A percentile compares a stretch with the other conserved stretches of the same genome.
phyloP scores from a whole-genome alignment of 2,113 vertebrate species.

The Platichthys stellatus region DNA sequence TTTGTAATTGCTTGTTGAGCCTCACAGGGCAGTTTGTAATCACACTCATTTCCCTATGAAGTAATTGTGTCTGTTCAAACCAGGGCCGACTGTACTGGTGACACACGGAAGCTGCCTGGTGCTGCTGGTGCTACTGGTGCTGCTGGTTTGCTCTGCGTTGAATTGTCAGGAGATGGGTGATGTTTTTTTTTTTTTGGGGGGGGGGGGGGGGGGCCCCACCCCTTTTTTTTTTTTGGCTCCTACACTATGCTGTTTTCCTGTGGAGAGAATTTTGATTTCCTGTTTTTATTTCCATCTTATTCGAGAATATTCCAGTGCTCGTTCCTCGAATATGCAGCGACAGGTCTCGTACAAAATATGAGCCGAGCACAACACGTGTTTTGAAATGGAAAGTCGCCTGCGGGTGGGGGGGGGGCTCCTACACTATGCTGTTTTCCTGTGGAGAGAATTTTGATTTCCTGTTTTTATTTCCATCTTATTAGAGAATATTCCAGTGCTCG shows the following conservation, averaged over 20 bases:
- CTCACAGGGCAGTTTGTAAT: constrained; percentile 66
- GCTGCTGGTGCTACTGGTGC: neutral
- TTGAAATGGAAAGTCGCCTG: no score
- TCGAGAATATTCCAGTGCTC: neutral
- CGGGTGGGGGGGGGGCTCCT: no score
- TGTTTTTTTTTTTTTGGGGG: no score
- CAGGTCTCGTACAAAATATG: neutral
- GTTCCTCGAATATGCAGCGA: neutral
- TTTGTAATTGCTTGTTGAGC: constrained; percentile 71
- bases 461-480: constrained; percentile 11
- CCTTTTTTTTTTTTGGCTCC: no score
- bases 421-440: no score
- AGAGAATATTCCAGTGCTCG: neutral
- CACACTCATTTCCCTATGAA: constrained; percentile 50
- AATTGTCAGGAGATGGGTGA: neutral
- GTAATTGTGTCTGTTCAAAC: constrained; percentile 62
- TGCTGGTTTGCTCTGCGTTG: neutral
- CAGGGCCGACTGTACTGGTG: neutral
- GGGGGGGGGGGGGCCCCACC: no score
- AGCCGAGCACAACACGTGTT: no score
- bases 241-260: no score
- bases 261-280: neutral
- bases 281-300: constrained; percentile 11
- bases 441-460: neutral
- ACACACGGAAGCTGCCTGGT: neutral